Conservation (phyloP, 2,113 vertebrate genomes). For the Benitochromis conjunctus region DNA sequence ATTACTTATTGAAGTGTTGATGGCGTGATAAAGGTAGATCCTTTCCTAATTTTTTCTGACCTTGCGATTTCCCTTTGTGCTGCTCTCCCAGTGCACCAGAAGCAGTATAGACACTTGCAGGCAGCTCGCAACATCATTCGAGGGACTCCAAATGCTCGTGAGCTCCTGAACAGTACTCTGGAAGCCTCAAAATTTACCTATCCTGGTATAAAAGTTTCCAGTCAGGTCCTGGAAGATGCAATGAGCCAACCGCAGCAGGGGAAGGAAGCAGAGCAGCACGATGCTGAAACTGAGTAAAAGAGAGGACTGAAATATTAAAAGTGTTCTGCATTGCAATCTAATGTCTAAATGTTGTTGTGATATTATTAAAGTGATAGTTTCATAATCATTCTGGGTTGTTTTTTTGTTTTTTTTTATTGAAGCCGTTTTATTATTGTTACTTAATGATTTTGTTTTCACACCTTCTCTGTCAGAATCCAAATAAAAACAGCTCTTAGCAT, state of each 20-base stretch:
- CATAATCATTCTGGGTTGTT: neutral
- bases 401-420: neutral
- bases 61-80: neutral
- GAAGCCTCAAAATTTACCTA: neutral
- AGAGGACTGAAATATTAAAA: neutral
- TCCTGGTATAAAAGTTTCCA: constrained; percentile 19
- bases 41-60: neutral
- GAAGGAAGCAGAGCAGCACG: neutral
- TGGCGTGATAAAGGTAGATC: neutral
- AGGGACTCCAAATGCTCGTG: neutral
- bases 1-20: neutral
- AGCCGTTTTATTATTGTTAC: neutral
- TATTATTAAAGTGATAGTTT: neutral
- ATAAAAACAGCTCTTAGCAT: neutral
- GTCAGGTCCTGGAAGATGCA: neutral
- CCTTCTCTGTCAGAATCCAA: neutral
- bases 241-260: neutral
- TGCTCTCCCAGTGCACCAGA: constrained; percentile 76
- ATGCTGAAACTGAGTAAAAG: neutral
- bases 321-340: neutral
- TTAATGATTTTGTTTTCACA: neutral
- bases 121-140: constrained; percentile 82
- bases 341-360: neutral
- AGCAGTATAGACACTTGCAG: constrained; percentile 80
- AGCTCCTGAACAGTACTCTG: neutral